phyloP scores from a whole-genome alignment of 92 coral and sea anemone genomes.

The Isaurus tuberculatus region DNA sequence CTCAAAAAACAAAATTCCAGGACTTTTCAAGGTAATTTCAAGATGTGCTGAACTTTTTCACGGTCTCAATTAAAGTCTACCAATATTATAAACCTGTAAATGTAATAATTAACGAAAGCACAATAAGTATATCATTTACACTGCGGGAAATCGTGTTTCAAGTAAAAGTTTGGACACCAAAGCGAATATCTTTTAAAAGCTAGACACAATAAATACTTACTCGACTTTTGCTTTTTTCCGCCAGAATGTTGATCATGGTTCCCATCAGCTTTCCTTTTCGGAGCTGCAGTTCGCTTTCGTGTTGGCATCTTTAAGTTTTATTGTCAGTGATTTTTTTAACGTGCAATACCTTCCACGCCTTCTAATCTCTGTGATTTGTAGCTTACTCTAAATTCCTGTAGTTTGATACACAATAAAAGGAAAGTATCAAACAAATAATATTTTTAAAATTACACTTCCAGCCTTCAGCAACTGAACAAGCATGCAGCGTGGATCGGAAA shows the following conservation, averaged over 20 bases:
- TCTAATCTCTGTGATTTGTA: neutral
- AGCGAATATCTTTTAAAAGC: neutral
- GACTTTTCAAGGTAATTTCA: too few relatives aligned
- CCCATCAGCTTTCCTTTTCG: conserved; percentile 71
- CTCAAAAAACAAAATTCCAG: too few relatives aligned
- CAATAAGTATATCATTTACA: too few relatives aligned
- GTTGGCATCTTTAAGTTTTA: conserved; percentile 63
- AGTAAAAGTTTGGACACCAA: neutral
- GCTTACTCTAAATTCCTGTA: neutral
- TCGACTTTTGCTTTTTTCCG: conserved; percentile 69
- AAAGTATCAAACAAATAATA: neutral
- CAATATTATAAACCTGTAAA: too few relatives aligned
- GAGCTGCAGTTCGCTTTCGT: conserved; percentile 75
- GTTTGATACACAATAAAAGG: neutral
- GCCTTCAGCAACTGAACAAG: neutral
- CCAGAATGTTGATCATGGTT: conserved; percentile 47
- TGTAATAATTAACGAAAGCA: too few relatives aligned
- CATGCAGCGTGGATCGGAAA: neutral
- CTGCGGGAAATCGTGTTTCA: neutral
- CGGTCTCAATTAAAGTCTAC: too few relatives aligned
- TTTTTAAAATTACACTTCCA: neutral
- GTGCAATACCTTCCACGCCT: neutral
- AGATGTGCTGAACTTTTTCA: too few relatives aligned
- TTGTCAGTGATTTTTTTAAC: too few relatives aligned
- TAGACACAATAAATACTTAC: conserved; percentile 7